These are phyloP conservation scores for Melolontha melolontha DNA, from an alignment of 2,888 invertebrate species.

Conservation along the genomic window DNA sequence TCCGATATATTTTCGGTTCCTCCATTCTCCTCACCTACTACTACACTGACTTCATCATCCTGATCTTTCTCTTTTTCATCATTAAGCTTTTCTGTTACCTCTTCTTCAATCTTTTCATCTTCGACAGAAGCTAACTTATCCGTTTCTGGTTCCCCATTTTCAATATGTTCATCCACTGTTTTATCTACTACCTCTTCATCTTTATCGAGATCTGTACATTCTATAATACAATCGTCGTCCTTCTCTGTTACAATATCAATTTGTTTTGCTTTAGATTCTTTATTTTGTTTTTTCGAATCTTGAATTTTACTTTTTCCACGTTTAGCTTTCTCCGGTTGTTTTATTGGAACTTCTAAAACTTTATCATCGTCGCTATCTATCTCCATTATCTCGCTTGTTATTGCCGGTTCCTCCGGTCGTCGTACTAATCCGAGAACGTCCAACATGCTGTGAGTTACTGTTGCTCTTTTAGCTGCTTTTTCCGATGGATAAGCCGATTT, in stretches of 20 bases:
- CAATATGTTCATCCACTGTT: constrained; percentile 10
- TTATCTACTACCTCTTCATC: constrained; percentile 44
- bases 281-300: not conserved
- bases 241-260: not conserved
- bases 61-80: constrained; percentile 8
- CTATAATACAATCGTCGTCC: not conserved
- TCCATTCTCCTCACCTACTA: constrained; percentile 19
- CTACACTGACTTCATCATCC: constrained; percentile 24
- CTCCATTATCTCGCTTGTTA: constrained; percentile 45
- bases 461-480: constrained; percentile 74
- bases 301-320: constrained; percentile 1
- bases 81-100: constrained; percentile 31
- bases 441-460: constrained; percentile 70
- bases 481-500: constrained; percentile 78
- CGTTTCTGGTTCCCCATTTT: not conserved
- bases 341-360: constrained; percentile 32
- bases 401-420: constrained; percentile 65
- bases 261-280: too few relatives aligned
- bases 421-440: constrained; percentile 71
- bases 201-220: not conserved
- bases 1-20: constrained; percentile 19
- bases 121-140: constrained; percentile 7
- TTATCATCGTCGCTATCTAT: constrained; percentile 46
- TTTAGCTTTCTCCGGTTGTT: constrained; percentile 10
- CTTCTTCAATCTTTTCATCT: constrained; percentile 30